Evolutionary conservation across 2,888 invertebrate genomes (phyloP).

Genomic region (Tupiocoris notatus): DNA sequence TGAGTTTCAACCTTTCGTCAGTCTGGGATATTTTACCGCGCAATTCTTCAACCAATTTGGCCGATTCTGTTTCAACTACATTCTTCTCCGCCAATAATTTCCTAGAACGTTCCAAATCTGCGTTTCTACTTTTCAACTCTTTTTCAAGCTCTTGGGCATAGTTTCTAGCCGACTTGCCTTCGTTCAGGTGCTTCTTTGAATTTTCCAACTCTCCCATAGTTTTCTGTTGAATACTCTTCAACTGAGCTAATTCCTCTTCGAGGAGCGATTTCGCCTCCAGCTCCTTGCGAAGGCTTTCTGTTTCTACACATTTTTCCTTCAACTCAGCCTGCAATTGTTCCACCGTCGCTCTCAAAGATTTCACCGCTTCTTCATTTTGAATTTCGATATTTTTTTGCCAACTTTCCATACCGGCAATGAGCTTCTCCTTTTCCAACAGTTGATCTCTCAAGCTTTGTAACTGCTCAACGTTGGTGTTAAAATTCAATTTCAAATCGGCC

Average conservation of each 20-base stretch:
- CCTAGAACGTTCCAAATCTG: constrained; percentile 4
- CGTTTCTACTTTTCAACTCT: neutral
- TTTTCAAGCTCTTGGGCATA: neutral
- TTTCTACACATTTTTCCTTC: neutral
- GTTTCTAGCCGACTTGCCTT: neutral
- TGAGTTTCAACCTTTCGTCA: neutral
- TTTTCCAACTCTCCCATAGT: constrained; percentile 23
- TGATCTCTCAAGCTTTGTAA: neutral
- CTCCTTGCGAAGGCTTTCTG: neutral
- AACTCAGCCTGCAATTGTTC: constrained; percentile 10
- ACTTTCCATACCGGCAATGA: constrained; percentile 4
- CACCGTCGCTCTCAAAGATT: neutral
- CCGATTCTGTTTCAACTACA: neutral
- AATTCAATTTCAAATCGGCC: too few relatives aligned
- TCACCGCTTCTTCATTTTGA: neutral
- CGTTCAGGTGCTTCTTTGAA: constrained; percentile 2
- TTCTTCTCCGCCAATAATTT: neutral
- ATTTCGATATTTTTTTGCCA: neutral
- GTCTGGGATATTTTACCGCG: neutral
- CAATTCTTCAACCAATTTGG: constrained; percentile 1
- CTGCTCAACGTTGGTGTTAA: neutral
- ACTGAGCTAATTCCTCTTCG: constrained; percentile 19
- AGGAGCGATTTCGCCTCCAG: neutral
- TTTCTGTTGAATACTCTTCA: constrained; percentile 9
- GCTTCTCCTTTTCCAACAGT: neutral